These are phyloP conservation scores for Sibirionetta formosa DNA, from an alignment of 2,797 vertebrate species.

Conservation along the genomic window DNA sequence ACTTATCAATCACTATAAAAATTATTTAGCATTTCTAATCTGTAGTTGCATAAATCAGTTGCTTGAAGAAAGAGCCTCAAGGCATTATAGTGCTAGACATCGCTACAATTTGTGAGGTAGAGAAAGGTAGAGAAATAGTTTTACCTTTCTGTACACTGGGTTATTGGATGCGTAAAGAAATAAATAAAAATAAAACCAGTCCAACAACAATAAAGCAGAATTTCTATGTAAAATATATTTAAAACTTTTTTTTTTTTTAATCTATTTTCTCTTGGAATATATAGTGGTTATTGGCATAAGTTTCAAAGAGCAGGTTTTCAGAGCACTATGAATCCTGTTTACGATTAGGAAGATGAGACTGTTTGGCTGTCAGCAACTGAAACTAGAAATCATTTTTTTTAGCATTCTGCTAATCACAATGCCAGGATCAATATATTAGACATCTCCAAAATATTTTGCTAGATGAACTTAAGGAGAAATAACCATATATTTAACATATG, in stretches of 20 bases:
- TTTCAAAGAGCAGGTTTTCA: neutral
- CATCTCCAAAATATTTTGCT: neutral
- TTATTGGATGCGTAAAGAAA: neutral
- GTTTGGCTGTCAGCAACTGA: neutral
- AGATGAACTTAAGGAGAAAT: neutral
- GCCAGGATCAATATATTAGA: neutral
- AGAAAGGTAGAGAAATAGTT: constrained; percentile 33
- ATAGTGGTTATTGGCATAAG: neutral
- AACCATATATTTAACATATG: neutral
- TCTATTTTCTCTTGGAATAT: neutral
- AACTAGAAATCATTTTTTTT: neutral
- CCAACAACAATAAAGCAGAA: neutral
- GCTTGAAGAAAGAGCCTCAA: constrained; percentile 54
- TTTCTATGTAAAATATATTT: neutral
- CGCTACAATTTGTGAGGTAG: neutral
- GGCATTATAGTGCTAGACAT: constrained; percentile 35
- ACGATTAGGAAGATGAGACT: neutral
- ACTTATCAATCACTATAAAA: constrained; percentile 55
- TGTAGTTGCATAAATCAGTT: constrained; percentile 60
- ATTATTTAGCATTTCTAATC: constrained; percentile 34
- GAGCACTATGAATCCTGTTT: neutral
- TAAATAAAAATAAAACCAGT: neutral
- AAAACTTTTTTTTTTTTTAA: neutral
- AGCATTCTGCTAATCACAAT: neutral
- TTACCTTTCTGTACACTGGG: neutral